Evolutionary conservation across 2,113 vertebrate genomes (phyloP).

Genomic region (Myrmecobius fasciatus): DNA sequence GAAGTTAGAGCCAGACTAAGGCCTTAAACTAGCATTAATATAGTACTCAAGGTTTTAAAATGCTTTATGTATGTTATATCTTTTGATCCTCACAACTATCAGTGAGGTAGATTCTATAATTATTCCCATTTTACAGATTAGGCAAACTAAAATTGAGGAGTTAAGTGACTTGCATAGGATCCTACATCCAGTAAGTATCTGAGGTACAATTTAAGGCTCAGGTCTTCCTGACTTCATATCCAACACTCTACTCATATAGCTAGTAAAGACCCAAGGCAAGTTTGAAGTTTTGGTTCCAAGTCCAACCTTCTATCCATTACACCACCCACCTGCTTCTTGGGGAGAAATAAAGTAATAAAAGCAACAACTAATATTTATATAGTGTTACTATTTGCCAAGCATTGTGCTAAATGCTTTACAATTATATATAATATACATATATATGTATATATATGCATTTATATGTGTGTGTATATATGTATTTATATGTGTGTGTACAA

Average conservation of each 20-base stretch:
- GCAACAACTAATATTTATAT: background rate
- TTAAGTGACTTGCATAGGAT: background rate
- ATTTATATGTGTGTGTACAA: too few relatives aligned
- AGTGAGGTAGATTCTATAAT: background rate
- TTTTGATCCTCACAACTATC: background rate
- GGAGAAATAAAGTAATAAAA: background rate
- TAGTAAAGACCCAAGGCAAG: background rate
- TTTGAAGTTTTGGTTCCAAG: background rate
- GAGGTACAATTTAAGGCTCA: background rate
- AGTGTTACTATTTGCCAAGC: background rate
- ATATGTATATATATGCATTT: too few relatives aligned
- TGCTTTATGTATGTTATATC: background rate
- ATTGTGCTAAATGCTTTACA: background rate
- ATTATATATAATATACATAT: background rate
- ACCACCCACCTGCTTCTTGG: background rate
- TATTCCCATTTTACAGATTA: background rate
- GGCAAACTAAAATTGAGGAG: background rate
- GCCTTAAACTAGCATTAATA: background rate
- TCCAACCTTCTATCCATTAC: background rate
- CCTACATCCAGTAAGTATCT: too few relatives aligned
- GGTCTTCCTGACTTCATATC: background rate
- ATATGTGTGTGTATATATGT: too few relatives aligned
- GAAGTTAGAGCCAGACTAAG: background rate
- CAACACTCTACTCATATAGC: background rate
- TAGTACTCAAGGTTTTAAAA: background rate